These are phyloP conservation scores for Drosophila diplacantha DNA, from an alignment of 2,888 invertebrate genomes.

Conservation along the genomic window DNA sequence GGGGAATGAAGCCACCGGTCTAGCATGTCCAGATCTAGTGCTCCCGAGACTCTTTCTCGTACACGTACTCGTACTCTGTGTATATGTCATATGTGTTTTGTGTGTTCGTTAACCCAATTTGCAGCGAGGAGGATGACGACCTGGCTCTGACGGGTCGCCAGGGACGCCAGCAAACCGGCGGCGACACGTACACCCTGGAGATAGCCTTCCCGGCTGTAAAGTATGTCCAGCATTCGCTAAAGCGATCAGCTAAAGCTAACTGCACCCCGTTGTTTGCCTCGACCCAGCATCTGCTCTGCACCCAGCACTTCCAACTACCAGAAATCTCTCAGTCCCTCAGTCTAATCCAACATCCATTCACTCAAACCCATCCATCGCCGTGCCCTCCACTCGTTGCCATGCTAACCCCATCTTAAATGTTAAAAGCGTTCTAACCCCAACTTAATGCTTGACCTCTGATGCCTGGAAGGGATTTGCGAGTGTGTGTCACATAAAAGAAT, in stretches of 20 bases:
- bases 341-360: constrained; percentile 46
- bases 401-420: constrained; percentile 49
- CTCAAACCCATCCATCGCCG: constrained; percentile 19
- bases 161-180: constrained; percentile 87
- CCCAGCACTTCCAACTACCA: constrained; percentile 47
- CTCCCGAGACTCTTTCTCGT: constrained; percentile 11
- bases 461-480: not conserved
- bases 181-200: constrained; percentile 92
- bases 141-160: constrained; percentile 80
- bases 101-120: constrained; percentile 67
- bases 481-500: constrained; percentile 3
- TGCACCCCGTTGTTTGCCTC: constrained; percentile 30
- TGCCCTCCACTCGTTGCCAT: constrained; percentile 31
- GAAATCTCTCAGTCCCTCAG: constrained; percentile 39
- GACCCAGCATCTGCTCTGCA: constrained; percentile 48
- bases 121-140: constrained; percentile 71
- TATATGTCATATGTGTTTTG: constrained; percentile 55
- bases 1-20: constrained; percentile 2
- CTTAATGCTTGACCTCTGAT: constrained; percentile 1
- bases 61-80: constrained; percentile 41
- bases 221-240: constrained; percentile 80
- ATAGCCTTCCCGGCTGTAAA: constrained; percentile 94
- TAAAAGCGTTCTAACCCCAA: constrained; percentile 50
- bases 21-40: constrained; percentile 41
- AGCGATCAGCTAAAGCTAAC: constrained; percentile 21